phyloP scores from a whole-genome alignment of 2,113 vertebrate genomes.

The Genyomyrus donnyi region DNA sequence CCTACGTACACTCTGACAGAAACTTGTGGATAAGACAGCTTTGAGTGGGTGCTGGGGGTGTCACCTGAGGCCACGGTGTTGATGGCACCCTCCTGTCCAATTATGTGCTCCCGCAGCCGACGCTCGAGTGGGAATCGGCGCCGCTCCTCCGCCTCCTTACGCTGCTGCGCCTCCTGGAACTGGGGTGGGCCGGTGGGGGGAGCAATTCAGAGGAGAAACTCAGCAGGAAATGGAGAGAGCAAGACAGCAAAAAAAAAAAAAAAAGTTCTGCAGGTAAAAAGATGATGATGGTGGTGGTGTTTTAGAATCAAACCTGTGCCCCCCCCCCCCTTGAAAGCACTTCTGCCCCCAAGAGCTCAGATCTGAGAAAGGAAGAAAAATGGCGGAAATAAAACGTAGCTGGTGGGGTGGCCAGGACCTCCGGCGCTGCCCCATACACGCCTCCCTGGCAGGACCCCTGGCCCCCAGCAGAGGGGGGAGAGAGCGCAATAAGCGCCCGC shows the following conservation, averaged over 20 bases:
- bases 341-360: not conserved
- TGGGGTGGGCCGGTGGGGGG: constrained; percentile 32
- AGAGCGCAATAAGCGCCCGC: constrained; percentile 48
- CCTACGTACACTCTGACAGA: too few relatives aligned
- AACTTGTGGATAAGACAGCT: not conserved
- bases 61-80: constrained; percentile 85
- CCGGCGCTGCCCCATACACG: not conserved
- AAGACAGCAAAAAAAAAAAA: not conserved
- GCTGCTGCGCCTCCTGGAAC: constrained; percentile 76
- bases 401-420: not conserved
- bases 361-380: constrained; percentile 23
- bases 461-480: constrained; percentile 51
- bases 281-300: not conserved
- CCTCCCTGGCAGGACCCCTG: constrained; percentile 40
- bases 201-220: not conserved
- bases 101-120: constrained; percentile 85
- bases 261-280: not conserved
- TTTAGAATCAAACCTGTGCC: too few relatives aligned
- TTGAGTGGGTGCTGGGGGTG: not conserved
- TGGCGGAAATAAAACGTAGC: constrained; percentile 24
- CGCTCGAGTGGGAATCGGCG: constrained; percentile 86
- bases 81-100: constrained; percentile 90
- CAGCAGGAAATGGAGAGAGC: not conserved
- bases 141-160: constrained; percentile 74
- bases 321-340: not conserved